A percentile compares a stretch with the other conserved stretches of the same genome.
These are phyloP conservation scores for Callocephalon fimbriatum DNA, from an alignment of 2,113 vertebrate species.

Conservation along the genomic window DNA sequence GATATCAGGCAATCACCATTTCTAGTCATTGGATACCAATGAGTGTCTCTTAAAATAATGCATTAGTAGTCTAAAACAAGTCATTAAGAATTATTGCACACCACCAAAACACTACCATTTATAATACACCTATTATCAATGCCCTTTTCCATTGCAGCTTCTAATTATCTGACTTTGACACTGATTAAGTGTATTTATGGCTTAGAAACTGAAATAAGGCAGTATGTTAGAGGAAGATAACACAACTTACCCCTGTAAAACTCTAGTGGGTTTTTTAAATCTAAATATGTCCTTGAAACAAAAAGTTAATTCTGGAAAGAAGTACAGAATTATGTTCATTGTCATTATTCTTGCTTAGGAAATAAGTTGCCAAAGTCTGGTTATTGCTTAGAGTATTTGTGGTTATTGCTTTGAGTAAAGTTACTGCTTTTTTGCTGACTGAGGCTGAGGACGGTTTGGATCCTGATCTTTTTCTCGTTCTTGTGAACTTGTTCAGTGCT, in stretches of 20 bases:
- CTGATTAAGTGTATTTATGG: conserved; percentile 26
- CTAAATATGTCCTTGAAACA: neutral
- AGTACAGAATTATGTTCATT: neutral
- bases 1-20: neutral
- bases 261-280: neutral
- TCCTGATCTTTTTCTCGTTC: neutral
- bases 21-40: neutral
- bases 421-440: neutral
- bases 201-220: conserved; percentile 4
- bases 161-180: conserved; percentile 33
- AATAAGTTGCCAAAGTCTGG: neutral
- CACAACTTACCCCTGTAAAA: neutral
- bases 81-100: neutral
- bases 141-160: neutral
- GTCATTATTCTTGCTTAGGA: neutral
- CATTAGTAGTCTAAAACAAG: neutral
- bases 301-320: neutral
- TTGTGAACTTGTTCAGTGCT: neutral
- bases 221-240: conserved; percentile 17
- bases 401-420: neutral
- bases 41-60: neutral
- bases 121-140: conserved; percentile 12
- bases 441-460: neutral
- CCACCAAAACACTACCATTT: neutral
- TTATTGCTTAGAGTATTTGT: neutral